Evolutionary conservation across 2,888 invertebrate genomes (phyloP), one percentile per base, ranked within the genome.

Genomic region (Lithophane leautieri): DNA sequence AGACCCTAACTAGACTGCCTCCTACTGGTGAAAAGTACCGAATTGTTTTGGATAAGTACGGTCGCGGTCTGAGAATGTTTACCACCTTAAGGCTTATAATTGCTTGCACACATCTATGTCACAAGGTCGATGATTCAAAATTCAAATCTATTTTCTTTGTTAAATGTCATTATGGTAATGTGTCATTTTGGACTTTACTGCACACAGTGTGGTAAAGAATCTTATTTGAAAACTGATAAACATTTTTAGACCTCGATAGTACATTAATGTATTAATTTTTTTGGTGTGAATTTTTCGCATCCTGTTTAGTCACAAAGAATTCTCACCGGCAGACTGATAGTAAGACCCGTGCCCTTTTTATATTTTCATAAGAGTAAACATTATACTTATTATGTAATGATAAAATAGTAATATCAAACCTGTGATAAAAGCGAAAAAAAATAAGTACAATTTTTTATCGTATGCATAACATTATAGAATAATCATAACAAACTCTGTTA

Each of bases 381-480:
- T 19, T 52, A 47, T 14, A n/a, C n/a, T n/a, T n/a, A 50, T 22
- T 61, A 44, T 34, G 34, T 74, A 65, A 50, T 22, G 22, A 60
- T 79, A 62, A 56, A 80, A 63, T 68, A 61, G 44, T 82, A 68
- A 67, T 67, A 72, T 65, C 42, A 76, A 68, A 70, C 54, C 87
- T 86, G 85, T 85, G 87, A 85, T 87, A 81, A n/a, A 82, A 70
- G 25, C 11, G 16, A 79, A 71, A 42, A 70, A 78, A 75, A 79
- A 79, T 50, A 22, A 7, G 8, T 50, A 67, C n/a, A n/a, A 71
- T 72, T 70, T 73, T 62, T 61, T 65, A 40, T 52, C 14, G 8
- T 54, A 47, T 54, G 63, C 50, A 28, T 60, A 65, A 50, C 22
- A 62, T 62, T 63, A 62, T 56, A 54, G 22, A 1, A 58, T 68